These are phyloP conservation scores for Patagioenas fasciata DNA, from an alignment of 2,113 vertebrate genomes.

Conservation along the genomic window DNA sequence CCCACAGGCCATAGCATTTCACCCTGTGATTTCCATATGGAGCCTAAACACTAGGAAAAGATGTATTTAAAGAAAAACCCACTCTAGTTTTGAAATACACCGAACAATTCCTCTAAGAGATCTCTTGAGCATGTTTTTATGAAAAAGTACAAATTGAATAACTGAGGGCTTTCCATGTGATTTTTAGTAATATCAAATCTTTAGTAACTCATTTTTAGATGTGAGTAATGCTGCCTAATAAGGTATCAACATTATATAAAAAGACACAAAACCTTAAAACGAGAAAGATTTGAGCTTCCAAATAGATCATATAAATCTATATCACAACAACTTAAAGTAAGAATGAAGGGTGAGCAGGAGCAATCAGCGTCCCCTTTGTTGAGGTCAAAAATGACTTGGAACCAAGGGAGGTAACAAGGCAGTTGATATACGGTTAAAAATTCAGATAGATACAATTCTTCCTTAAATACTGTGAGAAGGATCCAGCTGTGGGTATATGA, in stretches of 20 bases:
- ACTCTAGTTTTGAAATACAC: not conserved
- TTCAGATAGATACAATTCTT: not conserved
- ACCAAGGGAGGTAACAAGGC: not conserved
- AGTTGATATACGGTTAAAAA: not conserved
- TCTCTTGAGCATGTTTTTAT: not conserved
- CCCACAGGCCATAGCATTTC: not conserved
- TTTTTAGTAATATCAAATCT: not conserved
- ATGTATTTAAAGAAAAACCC: not conserved
- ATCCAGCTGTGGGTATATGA: not conserved
- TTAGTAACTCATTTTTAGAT: not conserved
- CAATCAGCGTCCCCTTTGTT: fast-evolving
- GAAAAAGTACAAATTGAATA: not conserved
- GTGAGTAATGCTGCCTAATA: not conserved
- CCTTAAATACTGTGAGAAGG: not conserved
- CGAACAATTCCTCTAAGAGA: not conserved
- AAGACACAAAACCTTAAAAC: not conserved
- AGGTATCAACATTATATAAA: not conserved
- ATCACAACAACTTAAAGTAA: not conserved
- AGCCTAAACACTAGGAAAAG: not conserved
- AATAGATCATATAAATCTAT: not conserved
- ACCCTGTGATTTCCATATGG: conserved; percentile 27
- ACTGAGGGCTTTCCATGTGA: not conserved
- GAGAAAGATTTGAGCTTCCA: not conserved
- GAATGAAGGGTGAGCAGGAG: not conserved
- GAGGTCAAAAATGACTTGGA: not conserved